Conservation (phyloP, 2,113 vertebrate genomes). For the Mobula hypostoma region DNA sequence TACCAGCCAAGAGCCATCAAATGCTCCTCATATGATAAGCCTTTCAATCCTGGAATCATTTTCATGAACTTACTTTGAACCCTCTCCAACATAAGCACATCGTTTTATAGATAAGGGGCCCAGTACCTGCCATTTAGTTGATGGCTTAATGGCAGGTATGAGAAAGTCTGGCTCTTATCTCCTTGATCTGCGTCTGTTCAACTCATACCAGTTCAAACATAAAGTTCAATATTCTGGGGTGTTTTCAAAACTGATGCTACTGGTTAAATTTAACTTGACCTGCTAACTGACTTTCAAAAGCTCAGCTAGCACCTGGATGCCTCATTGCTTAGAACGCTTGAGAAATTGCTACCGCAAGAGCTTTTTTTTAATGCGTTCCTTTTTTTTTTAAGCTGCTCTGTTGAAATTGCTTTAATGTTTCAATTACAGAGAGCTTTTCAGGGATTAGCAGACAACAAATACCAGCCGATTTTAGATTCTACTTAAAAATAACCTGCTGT, state of each 20-base stretch:
- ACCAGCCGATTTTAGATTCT: background rate
- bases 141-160: background rate
- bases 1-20: too few relatives aligned
- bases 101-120: too few relatives aligned
- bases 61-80: too few relatives aligned
- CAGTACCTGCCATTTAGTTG: background rate
- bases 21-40: too few relatives aligned
- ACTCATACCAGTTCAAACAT: background rate
- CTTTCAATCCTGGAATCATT: too few relatives aligned
- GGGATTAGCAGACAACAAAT: background rate
- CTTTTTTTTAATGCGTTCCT: background rate
- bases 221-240: background rate
- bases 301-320: too few relatives aligned
- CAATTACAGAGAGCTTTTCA: constrained; percentile 13
- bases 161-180: background rate
- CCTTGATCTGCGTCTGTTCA: background rate
- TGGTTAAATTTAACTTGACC: constrained; percentile 4
- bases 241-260: background rate
- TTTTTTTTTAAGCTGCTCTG: background rate
- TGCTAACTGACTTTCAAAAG: background rate
- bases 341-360: background rate
- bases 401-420: background rate
- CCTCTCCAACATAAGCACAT: too few relatives aligned
- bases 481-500: constrained; percentile 18
- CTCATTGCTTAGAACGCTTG: background rate